Conservation (phyloP, 1,140 invertebrate genomes). For the Drosophila yakuba region DNA sequence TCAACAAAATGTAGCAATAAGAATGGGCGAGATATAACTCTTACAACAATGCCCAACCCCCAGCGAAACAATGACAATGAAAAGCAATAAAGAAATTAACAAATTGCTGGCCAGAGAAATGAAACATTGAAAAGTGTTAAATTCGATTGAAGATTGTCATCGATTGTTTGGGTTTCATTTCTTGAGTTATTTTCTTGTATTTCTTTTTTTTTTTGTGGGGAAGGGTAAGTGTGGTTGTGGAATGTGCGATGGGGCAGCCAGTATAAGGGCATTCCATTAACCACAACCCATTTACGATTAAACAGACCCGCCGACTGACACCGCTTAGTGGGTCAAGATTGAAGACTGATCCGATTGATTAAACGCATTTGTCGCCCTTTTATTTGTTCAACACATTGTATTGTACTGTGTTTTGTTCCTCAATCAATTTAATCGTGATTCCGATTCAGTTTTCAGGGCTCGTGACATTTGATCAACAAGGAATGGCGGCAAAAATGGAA, state of each 20-base stretch:
- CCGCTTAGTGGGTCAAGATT: constrained; percentile 71
- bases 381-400: constrained; percentile 36
- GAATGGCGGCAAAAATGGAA: constrained; percentile 32
- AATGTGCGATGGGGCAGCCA: constrained; percentile 29
- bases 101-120: constrained; percentile 52
- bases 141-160: constrained; percentile 78
- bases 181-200: no score
- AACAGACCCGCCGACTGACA: constrained; percentile 13
- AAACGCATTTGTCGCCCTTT: constrained; percentile 52
- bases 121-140: constrained; percentile 73
- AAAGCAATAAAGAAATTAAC: constrained; percentile 82
- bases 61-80: constrained; percentile 69
- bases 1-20: constrained; percentile 63
- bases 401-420: constrained; percentile 27
- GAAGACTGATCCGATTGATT: constrained; percentile 72
- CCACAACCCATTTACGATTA: constrained; percentile 9
- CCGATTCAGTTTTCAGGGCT: constrained; percentile 45
- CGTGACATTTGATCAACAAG: constrained; percentile 65
- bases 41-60: constrained; percentile 19
- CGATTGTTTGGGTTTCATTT: constrained; percentile 41
- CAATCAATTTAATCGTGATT: constrained; percentile 73
- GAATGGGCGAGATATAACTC: constrained; percentile 47
- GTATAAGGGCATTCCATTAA: constrained; percentile 20
- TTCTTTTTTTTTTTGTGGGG: neutral
- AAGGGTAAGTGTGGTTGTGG: constrained; percentile 32